These are phyloP conservation scores for Chionoecetes opilio DNA, from an alignment of 1,140 invertebrate species.

Conservation along the genomic window DNA sequence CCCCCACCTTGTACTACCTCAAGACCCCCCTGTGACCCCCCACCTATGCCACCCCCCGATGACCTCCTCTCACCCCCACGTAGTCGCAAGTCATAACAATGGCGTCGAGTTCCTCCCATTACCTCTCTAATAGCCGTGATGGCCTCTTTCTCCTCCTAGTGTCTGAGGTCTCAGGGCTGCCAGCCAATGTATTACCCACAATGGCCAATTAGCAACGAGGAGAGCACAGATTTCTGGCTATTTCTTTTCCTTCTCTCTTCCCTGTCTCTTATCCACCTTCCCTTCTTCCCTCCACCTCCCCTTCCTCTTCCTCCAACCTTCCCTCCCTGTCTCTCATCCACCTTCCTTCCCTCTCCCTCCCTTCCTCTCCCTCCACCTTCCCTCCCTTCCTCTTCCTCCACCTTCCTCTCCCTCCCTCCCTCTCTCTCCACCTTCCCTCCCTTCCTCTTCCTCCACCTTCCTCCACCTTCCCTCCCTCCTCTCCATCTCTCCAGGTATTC, in stretches of 20 bases:
- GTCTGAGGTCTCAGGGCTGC: background rate
- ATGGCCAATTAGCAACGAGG: slow-evolving; percentile 4
- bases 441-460: background rate
- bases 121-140: slow-evolving; percentile 3
- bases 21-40: no score
- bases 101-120: background rate
- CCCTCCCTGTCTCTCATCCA: background rate
- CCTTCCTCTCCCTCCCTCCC: background rate
- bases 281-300: background rate
- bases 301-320: background rate
- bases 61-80: background rate
- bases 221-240: background rate
- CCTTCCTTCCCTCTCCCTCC: slow-evolving; percentile 7
- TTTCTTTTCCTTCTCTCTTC: slow-evolving; percentile 39
- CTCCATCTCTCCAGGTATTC: slow-evolving; percentile 5
- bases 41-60: background rate
- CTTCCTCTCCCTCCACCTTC: background rate
- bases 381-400: slow-evolving; percentile 33
- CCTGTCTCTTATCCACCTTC: background rate
- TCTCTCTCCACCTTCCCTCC: background rate
- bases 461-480: background rate
- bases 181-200: slow-evolving; percentile 6
- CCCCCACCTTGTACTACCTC: background rate
- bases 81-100: slow-evolving; percentile 16
- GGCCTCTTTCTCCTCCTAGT: background rate